Base-by-base conservation (phyloP, 2,797 vertebrate genomes). In the Euthynnus affinis region DNA sequence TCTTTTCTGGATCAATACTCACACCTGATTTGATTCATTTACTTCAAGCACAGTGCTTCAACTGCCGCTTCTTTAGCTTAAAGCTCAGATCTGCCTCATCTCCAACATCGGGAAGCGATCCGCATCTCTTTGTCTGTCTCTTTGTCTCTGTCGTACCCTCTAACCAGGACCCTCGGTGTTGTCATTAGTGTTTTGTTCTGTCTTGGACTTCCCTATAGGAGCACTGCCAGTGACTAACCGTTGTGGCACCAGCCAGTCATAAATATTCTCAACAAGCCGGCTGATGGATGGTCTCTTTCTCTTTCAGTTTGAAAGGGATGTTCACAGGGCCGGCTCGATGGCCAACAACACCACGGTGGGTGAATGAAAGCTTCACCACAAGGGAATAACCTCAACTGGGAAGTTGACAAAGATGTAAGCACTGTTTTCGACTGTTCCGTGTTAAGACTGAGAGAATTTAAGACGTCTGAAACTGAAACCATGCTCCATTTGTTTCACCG, bases 191-290 rank as follows among this genome's bases (percentile, higher is more conserved):
- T 85, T 87, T 71, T 74, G 80, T 73, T 69, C 60, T 18, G 46
- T 80, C 90, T 76, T 72, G 81, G 88, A 80, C 86, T 87, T 74
- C 82, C 57, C 83, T 76, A 76, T 55, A 78, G 78, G 84, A 83
- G 84, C 64, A 78, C 83, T 81, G 86, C 86, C 79, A 88, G 83
- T 71, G 86, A 93, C 85, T 86, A 89, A 91, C 84, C 63, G 46
- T 88, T 67, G 88, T 88, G 87, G 82, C 88, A 87, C 90, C 69
- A 87, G 86, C 82, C 83, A 84, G 87, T 90, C 90, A 90, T 92
- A 92, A 94, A 92, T 91, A 94, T 90, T 92, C 92, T 89, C 88
- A 92, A 92, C 87, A 89, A 87, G 89, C 84, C 83, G 17, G 85
- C 86, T 92, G 91, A 93, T 92, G 87, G 90, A 92, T 92, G 83